A percentile compares a stretch with the other conserved stretches of the same genome.
These are phyloP conservation scores for Vanessa tameamea DNA, from an alignment of 1,140 invertebrate species.

Conservation along the genomic window DNA sequence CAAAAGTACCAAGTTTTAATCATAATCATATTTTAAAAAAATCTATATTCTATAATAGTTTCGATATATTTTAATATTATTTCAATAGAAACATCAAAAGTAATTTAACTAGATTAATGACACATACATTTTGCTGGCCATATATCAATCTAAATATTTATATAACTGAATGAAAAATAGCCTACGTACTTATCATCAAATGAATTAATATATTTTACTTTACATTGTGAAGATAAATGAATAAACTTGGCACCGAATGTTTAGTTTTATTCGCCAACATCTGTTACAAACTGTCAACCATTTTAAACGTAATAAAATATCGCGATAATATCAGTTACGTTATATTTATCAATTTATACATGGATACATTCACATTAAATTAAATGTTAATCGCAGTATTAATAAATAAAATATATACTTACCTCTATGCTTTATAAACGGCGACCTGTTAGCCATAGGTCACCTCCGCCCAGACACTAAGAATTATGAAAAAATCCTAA, in stretches of 20 bases:
- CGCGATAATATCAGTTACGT: conserved; percentile 13
- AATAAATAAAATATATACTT: no score
- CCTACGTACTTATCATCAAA: conserved; percentile 31
- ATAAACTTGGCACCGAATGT: conserved; percentile 30
- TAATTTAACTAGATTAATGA: conserved; percentile 6
- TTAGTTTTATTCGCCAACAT: conserved; percentile 26
- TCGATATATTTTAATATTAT: no score
- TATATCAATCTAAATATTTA: conserved; percentile 35
- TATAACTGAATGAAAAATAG: conserved; percentile 31
- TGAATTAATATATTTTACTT: conserved; percentile 35
- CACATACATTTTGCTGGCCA: conserved; percentile 24
- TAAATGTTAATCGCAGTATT: no score
- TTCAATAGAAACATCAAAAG: no score
- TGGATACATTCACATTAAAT: background rate
- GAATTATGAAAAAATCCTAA: no score
- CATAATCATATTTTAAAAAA: no score
- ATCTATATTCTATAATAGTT: no score
- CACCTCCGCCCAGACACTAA: no score
- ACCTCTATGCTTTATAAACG: no score
- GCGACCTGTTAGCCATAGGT: no score
- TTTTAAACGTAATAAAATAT: conserved; percentile 25
- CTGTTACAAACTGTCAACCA: conserved; percentile 27
- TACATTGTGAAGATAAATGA: conserved; percentile 27
- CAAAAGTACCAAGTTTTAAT: no score
- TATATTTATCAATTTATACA: background rate